Evolutionary conservation across 2,113 vertebrate genomes (phyloP).

Genomic region (Zosterops pallidus): DNA sequence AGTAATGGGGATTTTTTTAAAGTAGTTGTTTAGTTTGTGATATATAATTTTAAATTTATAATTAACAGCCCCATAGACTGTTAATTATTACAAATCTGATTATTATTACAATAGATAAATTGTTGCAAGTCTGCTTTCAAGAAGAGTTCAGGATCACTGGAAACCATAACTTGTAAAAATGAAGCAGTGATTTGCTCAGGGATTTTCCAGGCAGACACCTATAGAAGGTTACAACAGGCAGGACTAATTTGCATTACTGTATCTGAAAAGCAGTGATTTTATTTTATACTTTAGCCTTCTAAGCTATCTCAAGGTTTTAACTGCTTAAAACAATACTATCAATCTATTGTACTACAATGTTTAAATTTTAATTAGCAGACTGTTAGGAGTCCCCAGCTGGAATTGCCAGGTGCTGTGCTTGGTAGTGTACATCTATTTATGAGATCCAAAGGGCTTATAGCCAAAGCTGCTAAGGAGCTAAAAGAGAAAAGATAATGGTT

Average conservation of each 20-base stretch:
- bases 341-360: neutral
- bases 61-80: neutral
- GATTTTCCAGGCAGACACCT: neutral
- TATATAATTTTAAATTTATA: slow-evolving; percentile 39
- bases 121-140: neutral
- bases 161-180: neutral
- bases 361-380: neutral
- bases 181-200: neutral
- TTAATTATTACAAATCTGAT: neutral
- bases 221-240: neutral
- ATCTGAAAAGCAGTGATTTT: neutral
- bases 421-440: neutral
- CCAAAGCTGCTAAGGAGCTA: neutral
- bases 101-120: neutral
- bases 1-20: neutral
- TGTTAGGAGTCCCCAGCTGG: neutral
- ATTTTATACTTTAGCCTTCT: neutral
- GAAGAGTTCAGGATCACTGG: neutral
- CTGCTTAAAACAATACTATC: neutral
- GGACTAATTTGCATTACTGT: neutral
- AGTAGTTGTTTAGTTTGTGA: slow-evolving; percentile 35
- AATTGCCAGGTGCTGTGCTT: neutral
- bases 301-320: neutral
- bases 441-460: neutral
- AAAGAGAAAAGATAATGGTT: neutral